These are phyloP conservation scores for Conchocele bisecta DNA, from an alignment of 2,888 invertebrate genomes.

Conservation along the genomic window DNA sequence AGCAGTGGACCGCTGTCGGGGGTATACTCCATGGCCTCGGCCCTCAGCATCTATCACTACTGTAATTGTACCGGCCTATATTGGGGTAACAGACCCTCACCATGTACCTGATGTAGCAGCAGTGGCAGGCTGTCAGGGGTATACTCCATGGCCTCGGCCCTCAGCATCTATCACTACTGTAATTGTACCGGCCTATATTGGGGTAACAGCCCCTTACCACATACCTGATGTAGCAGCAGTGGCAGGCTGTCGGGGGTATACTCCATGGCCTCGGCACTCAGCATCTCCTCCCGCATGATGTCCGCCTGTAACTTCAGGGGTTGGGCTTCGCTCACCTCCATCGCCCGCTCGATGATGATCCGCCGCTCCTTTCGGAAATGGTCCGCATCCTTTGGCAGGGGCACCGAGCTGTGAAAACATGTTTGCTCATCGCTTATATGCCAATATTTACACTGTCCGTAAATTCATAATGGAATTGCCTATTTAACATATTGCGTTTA, in stretches of 20 bases:
- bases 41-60: conserved; percentile 75
- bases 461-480: too few species aligned
- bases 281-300: conserved; percentile 79
- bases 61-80: too few species aligned
- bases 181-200: too few species aligned
- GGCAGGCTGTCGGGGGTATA: conserved; percentile 79
- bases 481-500: too few species aligned
- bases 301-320: conserved; percentile 79
- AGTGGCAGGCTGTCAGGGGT: conserved; percentile 77
- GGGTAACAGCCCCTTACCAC: too few species aligned
- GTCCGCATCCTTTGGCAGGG: conserved; percentile 78
- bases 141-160: conserved; percentile 76
- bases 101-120: conserved; percentile 78
- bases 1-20: conserved; percentile 78
- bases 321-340: conserved; percentile 81
- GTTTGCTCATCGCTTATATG: too few species aligned
- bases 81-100: too few species aligned
- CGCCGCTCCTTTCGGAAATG: conserved; percentile 78
- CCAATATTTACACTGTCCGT: too few species aligned
- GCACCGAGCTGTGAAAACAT: conserved; percentile 77
- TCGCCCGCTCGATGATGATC: conserved; percentile 72
- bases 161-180: too few species aligned
- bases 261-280: conserved; percentile 71
- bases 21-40: conserved; percentile 77
- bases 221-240: conserved; percentile 78